Percentiles rank a stretch among this genome's conserved stretches.
Conservation (phyloP, 2,113 vertebrate species). For the Thunnus maccoyii region DNA sequence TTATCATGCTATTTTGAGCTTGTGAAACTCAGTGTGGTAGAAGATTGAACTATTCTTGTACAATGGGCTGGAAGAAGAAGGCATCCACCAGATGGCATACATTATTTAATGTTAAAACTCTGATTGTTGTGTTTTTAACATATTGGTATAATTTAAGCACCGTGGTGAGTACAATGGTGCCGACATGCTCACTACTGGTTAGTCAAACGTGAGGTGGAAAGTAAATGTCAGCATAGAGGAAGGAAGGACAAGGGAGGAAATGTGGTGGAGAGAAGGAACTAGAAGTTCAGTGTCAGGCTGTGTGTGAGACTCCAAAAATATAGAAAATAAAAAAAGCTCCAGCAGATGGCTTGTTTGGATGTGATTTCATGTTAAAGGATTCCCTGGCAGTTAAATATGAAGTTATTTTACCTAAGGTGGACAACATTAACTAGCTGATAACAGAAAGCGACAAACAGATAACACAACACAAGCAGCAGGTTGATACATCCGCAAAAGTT, state of each 20-base stretch:
- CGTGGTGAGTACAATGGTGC: background rate
- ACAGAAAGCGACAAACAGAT: no score
- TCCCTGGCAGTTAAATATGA: background rate
- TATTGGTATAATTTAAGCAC: background rate
- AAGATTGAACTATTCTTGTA: background rate
- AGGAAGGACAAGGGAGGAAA: constrained; percentile 70
- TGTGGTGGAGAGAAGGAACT: constrained; percentile 45
- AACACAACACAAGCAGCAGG: background rate
- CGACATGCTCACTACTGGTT: constrained; percentile 8
- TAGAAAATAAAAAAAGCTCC: background rate
- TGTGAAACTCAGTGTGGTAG: background rate
- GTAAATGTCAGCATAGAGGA: constrained; percentile 76
- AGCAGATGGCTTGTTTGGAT: background rate
- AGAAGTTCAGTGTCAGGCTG: constrained; percentile 31
- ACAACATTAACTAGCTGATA: background rate
- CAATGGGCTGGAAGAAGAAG: background rate
- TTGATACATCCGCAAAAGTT: background rate
- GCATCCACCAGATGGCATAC: background rate
- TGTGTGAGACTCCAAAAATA: background rate
- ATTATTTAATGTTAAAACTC: background rate
- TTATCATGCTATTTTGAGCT: background rate
- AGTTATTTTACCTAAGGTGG: background rate
- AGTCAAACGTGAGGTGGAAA: constrained; percentile 50
- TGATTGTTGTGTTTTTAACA: background rate
- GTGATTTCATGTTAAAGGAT: background rate